Base-by-base conservation (phyloP, 92 coral and sea anemone species). In the Epizoanthus ramosus region DNA sequence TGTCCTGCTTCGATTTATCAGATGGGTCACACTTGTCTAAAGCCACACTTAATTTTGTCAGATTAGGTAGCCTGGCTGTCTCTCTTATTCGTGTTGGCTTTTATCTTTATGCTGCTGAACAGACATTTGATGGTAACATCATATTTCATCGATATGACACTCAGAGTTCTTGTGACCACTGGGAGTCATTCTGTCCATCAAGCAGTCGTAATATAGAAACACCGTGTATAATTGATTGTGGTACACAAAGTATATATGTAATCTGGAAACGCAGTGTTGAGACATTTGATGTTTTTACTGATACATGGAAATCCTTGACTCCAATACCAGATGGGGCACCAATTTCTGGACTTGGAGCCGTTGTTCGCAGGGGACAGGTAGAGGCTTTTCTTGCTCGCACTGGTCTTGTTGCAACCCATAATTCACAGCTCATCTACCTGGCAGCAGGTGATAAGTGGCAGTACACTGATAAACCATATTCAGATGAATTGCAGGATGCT, bases 61-160 rank as follows among this genome's bases (percentile, higher is more conserved):
- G 15, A 12, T 12, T 12, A 3, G 54, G 15, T 50, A 50, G 54
- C 14, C 54, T 50, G 54, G 54, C 54, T 50, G 54, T 50, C 54
- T 50, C 54, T 13, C 15, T 50, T 50, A 50, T 50, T 50, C 54
- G 16, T 50, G 54, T 50, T 50, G 54, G 54, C 14, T 50, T 50
- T 50, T 50, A 50, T 50, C 54, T 50, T 50, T 50, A 19, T 37
- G 66, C 16, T 58, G 80, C 68, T 17, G 80, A 75, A 58, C 80
- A 58, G 6, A 75, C 66, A 8, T 58, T 57, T 75, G 68, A 75
- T 75, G 68, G 80, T 28, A 41, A 75, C 60, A 31, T 75, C 9
- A 21, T 75, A 23, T 75, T 75, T 68, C 80, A 75, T n/a, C 80
- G 80, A 75, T 58, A 75, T 58, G 60, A 75, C 19, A 75, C 80